Percentiles rank a stretch among this genome's conserved stretches.
phyloP scores from a whole-genome alignment of 2,113 vertebrate genomes.

The Tauraco erythrolophus region DNA sequence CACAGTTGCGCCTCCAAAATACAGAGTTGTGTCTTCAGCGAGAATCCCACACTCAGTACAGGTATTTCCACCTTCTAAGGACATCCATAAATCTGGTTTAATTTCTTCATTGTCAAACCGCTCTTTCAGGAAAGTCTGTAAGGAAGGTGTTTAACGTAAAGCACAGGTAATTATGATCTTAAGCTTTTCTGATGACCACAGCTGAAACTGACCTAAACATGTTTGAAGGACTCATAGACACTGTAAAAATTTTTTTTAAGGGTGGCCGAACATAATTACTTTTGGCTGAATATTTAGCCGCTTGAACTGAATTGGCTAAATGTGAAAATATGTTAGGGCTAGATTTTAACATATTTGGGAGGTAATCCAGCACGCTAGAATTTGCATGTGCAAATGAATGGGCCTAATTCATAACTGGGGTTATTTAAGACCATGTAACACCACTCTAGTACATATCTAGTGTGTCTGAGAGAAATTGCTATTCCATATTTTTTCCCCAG shows the following conservation, averaged over 20 bases:
- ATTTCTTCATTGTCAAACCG: slow-evolving; percentile 95
- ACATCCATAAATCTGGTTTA: slow-evolving; percentile 91
- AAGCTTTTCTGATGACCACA: not conserved
- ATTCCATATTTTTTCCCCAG: not conserved
- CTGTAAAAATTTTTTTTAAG: not conserved
- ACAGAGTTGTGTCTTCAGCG: slow-evolving; percentile 92
- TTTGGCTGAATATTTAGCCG: not conserved
- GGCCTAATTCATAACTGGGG: not conserved
- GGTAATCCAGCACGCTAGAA: not conserved
- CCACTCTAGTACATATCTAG: not conserved
- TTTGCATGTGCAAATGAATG: not conserved
- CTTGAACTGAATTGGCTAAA: not conserved
- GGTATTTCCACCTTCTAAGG: slow-evolving; percentile 90
- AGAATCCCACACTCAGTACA: slow-evolving; percentile 94
- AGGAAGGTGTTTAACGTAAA: not conserved
- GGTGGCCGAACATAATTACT: not conserved
- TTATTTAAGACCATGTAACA: not conserved
- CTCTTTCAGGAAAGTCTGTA: slow-evolving; percentile 93
- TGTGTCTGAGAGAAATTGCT: not conserved
- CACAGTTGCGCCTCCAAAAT: slow-evolving; percentile 91
- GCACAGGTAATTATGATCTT: not conserved
- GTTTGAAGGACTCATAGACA: not conserved
- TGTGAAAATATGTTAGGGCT: not conserved
- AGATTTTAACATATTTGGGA: not conserved
- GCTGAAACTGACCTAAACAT: not conserved